These are phyloP conservation scores for Pseudolycoriella hygida DNA, from an alignment of 2,888 invertebrate species.

Conservation along the genomic window DNA sequence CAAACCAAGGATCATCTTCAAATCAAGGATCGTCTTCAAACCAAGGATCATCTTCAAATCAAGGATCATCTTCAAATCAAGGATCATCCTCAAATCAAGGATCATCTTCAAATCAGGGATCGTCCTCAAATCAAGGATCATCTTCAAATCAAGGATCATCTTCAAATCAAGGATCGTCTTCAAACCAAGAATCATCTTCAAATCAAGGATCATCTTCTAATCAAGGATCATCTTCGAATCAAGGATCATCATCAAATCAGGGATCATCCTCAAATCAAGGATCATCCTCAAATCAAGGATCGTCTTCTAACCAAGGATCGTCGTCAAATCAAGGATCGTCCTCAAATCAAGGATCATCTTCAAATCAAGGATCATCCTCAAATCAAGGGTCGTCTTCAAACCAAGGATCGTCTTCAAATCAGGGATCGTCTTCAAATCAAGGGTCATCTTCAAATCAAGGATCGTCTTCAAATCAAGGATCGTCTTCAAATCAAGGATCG, in stretches of 20 bases:
- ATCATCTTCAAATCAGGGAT: background rate
- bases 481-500: background rate
- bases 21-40: conserved; percentile 6
- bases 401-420: conserved; percentile 10
- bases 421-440: conserved; percentile 2
- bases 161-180: conserved; percentile 2
- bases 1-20: conserved; percentile 9
- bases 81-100: background rate
- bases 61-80: background rate
- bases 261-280: too few species aligned
- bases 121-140: too few species aligned
- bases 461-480: background rate
- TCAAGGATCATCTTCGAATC: too few species aligned
- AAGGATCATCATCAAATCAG: too few species aligned
- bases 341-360: conserved; percentile 3
- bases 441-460: conserved; percentile 6
- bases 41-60: conserved; percentile 6
- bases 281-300: too few species aligned
- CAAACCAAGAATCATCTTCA: background rate
- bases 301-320: too few species aligned
- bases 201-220: too few species aligned
- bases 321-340: too few species aligned
- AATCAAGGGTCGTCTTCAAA: conserved; percentile 6
- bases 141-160: conserved; percentile 4
- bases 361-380: conserved; percentile 8